Base-by-base conservation (phyloP, 2,797 vertebrate genomes). In the Halcyon chelicuti region DNA sequence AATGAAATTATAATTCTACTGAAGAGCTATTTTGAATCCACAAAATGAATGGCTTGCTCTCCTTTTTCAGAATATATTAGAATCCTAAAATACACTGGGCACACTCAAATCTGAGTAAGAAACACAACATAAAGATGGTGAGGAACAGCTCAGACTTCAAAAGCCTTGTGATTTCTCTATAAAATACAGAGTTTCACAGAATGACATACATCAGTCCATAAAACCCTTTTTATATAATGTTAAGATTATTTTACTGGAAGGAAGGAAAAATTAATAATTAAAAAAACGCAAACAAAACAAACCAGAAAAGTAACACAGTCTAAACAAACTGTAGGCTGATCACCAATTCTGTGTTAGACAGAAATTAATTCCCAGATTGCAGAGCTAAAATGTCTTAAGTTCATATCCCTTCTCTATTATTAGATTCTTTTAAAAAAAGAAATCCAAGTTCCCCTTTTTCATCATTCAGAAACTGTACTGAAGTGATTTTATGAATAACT, bases 331-430 rank as follows among this genome's bases (percentile, higher is more conserved):
- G 73, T 66, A 62, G 52, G n/a, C 33, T 74, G 33, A 91, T 74
- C 14, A 52, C 28, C 28, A 90, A 66, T 77, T 90, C 87, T 73
- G 52, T 94, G 58, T 86, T 84, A 87, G 37, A 94, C 61, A 93
- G 23, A 97, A 94, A 88, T 82, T 37, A 68, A 62, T 96, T 96
- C 66, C 76, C 88, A 65, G 73, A 63, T 52, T 81, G 42, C 52
- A 84, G n/a, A 23, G 65, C 57, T 91, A 77, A 87, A 75, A 79
- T 51, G 33, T 29, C 39, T 68, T 68, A 86, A 26, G 10, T 70
- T 86, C 73, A 49, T 42, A 75, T 46, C 12, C 5, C 9, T 86
- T 85, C 84, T 60, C 70, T 70, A 71, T 71, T 94, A 94, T 83
- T 35, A 88, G 22, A 40, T 31, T 31, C 93, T 88, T 91, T 68